These are phyloP conservation scores for Laodelphax striatellus DNA, from an alignment of 1,140 invertebrate genomes.

Conservation along the genomic window DNA sequence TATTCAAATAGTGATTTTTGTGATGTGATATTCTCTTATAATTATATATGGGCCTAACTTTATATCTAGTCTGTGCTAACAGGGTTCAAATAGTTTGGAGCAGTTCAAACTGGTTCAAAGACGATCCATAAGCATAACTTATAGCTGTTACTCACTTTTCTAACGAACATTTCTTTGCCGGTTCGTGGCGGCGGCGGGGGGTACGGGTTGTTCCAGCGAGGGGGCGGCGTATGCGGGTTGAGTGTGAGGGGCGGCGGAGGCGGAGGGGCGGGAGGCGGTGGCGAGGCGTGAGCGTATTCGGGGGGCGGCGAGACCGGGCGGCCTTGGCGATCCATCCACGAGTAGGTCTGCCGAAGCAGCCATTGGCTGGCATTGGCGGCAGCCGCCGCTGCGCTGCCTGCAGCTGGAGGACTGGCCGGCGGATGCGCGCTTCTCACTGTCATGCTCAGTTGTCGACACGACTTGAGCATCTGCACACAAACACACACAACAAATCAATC, in stretches of 20 bases:
- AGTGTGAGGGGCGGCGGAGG: constrained; percentile 30
- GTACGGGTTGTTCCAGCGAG: constrained; percentile 31
- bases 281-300: constrained; percentile 34
- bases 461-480: constrained; percentile 67
- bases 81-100: too few relatives aligned
- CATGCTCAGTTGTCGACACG: constrained; percentile 73
- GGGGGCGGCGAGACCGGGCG: constrained; percentile 74
- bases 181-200: constrained; percentile 20
- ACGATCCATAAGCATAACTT: too few relatives aligned
- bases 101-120: too few relatives aligned
- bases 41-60: too few relatives aligned
- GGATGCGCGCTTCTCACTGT: constrained; percentile 59
- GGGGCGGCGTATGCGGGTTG: constrained; percentile 18
- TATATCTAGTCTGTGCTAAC: too few relatives aligned
- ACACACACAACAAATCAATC: too few relatives aligned
- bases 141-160: constrained; percentile 31
- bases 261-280: constrained; percentile 26
- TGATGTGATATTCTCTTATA: too few relatives aligned
- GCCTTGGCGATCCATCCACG: constrained; percentile 84
- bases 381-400: constrained; percentile 27
- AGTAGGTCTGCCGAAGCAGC: constrained; percentile 65
- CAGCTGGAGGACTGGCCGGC: constrained; percentile 34
- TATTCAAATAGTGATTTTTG: too few relatives aligned
- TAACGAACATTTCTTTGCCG: constrained; percentile 23
- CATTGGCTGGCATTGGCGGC: constrained; percentile 39